Evolutionary conservation across 2,888 invertebrate genomes (phyloP).

Genomic region (Eucera pruinosa): DNA sequence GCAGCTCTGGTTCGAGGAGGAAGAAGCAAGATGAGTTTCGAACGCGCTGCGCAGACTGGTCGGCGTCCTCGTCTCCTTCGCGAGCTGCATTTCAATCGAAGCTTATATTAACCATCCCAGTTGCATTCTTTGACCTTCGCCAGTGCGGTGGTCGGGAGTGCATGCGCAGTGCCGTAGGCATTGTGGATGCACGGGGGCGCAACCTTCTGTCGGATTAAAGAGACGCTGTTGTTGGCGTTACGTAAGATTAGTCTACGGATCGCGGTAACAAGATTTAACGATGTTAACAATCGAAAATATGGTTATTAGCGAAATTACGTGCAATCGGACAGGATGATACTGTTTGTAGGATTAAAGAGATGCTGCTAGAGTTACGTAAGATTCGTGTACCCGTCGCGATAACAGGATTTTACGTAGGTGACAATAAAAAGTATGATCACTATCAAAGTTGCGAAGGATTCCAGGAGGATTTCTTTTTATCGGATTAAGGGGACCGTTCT

Average conservation of each 20-base stretch:
- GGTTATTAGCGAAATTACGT: too few relatives aligned
- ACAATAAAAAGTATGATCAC: too few relatives aligned
- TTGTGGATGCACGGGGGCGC: slow-evolving; percentile 1
- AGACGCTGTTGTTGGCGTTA: slow-evolving; percentile 15
- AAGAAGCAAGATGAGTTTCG: slow-evolving; percentile 34
- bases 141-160: slow-evolving; percentile 64
- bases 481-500: too few relatives aligned
- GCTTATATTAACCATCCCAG: slow-evolving; percentile 66
- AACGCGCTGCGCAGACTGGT: slow-evolving; percentile 73
- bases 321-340: too few relatives aligned
- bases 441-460: too few relatives aligned
- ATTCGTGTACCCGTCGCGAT: too few relatives aligned
- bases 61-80: slow-evolving; percentile 74
- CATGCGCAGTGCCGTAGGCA: slow-evolving; percentile 62
- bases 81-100: slow-evolving; percentile 75
- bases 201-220: slow-evolving; percentile 43
- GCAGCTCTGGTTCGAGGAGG: slow-evolving; percentile 13
- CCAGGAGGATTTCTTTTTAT: too few relatives aligned
- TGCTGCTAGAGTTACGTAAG: too few relatives aligned
- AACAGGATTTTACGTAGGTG: too few relatives aligned
- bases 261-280: too few relatives aligned
- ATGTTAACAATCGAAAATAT: too few relatives aligned
- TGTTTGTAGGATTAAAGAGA: too few relatives aligned
- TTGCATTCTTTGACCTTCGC: slow-evolving; percentile 72
- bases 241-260: not conserved